Evolutionary conservation across 2,113 vertebrate genomes (phyloP).

Genomic region (Scatophagus argus): DNA sequence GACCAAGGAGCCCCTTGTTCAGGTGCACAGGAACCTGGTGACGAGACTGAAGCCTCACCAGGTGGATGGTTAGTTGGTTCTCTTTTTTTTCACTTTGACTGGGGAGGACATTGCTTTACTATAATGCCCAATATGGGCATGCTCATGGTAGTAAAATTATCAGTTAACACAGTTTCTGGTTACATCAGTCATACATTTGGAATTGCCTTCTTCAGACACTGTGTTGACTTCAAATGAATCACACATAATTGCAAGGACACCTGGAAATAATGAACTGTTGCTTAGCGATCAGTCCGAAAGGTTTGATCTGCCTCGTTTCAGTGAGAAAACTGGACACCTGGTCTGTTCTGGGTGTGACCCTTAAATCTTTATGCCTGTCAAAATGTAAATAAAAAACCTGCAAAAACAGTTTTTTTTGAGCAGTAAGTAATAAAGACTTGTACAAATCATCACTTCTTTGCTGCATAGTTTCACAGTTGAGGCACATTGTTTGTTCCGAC

Average conservation of each 20-base stretch:
- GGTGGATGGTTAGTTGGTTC: slow-evolving; percentile 78
- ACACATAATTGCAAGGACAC: neutral
- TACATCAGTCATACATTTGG: neutral
- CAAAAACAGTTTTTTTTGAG: neutral
- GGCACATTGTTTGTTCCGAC: neutral
- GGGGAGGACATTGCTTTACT: neutral
- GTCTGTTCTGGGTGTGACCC: too few relatives aligned
- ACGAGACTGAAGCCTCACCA: slow-evolving; percentile 95
- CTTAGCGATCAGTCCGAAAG: neutral
- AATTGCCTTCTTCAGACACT: too few relatives aligned
- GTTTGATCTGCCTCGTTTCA: neutral
- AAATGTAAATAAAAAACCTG: too few relatives aligned
- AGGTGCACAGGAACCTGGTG: slow-evolving; percentile 94
- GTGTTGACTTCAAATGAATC: neutral
- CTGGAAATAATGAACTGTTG: too few relatives aligned
- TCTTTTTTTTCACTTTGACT: neutral
- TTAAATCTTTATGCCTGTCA: too few relatives aligned
- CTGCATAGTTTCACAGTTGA: neutral
- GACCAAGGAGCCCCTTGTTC: slow-evolving; percentile 91
- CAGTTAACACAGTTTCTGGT: neutral
- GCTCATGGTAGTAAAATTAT: neutral
- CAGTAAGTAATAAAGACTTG: neutral
- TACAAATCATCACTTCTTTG: neutral
- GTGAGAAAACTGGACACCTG: neutral
- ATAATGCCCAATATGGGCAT: neutral